A percentile compares a stretch with the other conserved stretches of the same genome.
Evolutionary conservation across 2,113 vertebrate genomes (phyloP).

Genomic region (Epinephelus fuscoguttatus): DNA sequence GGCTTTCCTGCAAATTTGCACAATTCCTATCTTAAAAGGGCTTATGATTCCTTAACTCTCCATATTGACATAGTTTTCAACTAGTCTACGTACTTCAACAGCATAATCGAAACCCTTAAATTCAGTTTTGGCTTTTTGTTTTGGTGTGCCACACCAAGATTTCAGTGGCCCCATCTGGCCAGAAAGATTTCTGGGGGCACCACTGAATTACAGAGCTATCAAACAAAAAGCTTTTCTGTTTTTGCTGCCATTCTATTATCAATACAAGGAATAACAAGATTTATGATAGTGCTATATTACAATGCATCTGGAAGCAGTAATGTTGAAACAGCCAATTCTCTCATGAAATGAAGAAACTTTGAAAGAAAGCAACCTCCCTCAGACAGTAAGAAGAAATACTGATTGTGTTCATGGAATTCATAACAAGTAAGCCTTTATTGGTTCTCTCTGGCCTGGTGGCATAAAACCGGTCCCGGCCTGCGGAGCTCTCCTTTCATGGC

Average conservation of each 20-base stretch:
- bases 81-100: no score
- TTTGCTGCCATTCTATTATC: not conserved
- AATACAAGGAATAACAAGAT: not conserved
- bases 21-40: no score
- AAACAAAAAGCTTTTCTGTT: no score
- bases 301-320: not conserved
- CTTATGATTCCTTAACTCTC: no score
- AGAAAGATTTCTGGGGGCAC: no score
- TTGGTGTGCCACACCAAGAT: no score
- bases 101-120: no score
- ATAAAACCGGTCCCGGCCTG: conserved; percentile 13
- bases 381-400: not conserved
- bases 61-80: no score
- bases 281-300: not conserved
- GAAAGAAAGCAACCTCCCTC: not conserved
- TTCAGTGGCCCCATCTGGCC: no score
- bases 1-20: no score
- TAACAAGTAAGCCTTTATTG: not conserved
- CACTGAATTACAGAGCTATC: not conserved
- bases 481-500: conserved; percentile 21
- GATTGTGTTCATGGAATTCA: not conserved
- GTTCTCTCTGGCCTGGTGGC: conserved; percentile 4
- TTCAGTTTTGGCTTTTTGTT: no score
- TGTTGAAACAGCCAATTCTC: not conserved
- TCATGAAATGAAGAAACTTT: not conserved